These are phyloP conservation scores for Chalcis sispes DNA, from an alignment of 2,888 invertebrate genomes.

Conservation along the genomic window DNA sequence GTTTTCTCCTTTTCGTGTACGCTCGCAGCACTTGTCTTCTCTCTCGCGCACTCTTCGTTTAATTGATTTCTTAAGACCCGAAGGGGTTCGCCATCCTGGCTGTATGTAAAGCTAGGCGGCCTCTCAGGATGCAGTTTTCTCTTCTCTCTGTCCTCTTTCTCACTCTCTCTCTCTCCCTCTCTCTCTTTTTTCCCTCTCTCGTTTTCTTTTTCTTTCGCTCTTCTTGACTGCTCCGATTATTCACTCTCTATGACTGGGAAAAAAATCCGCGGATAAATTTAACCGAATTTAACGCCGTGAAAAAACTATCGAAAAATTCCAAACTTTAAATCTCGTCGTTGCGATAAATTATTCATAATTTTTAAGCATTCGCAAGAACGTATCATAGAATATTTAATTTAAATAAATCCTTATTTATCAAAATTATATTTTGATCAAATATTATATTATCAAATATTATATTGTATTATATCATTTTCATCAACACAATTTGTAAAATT, in stretches of 20 bases:
- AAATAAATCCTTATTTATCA: too few relatives aligned
- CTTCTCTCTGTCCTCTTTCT: not conserved
- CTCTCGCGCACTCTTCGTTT: constrained; percentile 59
- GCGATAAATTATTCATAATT: too few relatives aligned
- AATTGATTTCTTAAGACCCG: constrained; percentile 73
- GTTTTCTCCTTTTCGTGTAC: constrained; percentile 61
- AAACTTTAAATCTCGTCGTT: too few relatives aligned
- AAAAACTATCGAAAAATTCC: constrained; percentile 1
- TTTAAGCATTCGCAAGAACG: too few relatives aligned
- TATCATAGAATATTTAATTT: too few relatives aligned
- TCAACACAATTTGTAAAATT: too few relatives aligned
- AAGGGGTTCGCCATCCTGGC: constrained; percentile 65
- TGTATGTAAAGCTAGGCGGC: constrained; percentile 42
- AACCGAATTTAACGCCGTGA: constrained; percentile 5
- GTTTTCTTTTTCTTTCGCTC: not conserved
- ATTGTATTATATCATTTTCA: too few relatives aligned
- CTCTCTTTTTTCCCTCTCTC: not conserved
- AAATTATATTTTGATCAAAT: too few relatives aligned
- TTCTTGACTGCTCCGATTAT: constrained; percentile 48
- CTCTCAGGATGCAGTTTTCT: constrained; percentile 64
- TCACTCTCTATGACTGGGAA: constrained; percentile 17
- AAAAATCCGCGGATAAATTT: constrained; percentile 22
- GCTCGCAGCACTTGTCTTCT: too few relatives aligned
- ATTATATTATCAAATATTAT: too few relatives aligned
- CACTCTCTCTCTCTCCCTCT: not conserved